Percentiles rank a stretch among this genome's conserved stretches.
phyloP scores from a whole-genome alignment of 2,797 vertebrate species.

The Sebastiscus albofasciatus region DNA sequence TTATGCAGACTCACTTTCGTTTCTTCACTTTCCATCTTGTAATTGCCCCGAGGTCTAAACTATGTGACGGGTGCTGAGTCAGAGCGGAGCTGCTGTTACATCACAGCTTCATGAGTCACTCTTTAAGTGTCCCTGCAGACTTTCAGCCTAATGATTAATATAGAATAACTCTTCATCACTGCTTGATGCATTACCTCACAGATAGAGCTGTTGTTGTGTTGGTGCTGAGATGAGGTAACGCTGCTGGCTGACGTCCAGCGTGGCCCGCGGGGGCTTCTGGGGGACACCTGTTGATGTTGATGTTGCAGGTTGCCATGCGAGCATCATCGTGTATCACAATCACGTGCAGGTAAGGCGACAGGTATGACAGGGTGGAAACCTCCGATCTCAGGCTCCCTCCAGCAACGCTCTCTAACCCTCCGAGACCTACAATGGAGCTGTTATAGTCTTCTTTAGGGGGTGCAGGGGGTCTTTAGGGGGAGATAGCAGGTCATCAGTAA shows the following conservation, averaged over 20 bases:
- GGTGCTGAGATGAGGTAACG: background rate
- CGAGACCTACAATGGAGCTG: no score
- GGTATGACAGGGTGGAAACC: no score
- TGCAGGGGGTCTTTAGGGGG: no score
- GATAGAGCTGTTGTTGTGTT: no score
- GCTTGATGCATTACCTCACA: background rate
- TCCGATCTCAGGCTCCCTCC: no score
- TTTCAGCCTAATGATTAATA: constrained; percentile 36
- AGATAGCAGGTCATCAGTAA: no score
- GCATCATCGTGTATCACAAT: no score
- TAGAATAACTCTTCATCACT: background rate
- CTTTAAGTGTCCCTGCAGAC: background rate
- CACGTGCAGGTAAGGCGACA: no score
- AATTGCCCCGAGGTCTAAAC: background rate
- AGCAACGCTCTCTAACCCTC: no score
- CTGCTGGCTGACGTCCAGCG: background rate
- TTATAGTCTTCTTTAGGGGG: no score
- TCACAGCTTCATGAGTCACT: constrained; percentile 13
- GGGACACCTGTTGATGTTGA: constrained; percentile 20
- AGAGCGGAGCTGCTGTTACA: background rate
- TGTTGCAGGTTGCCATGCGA: constrained; percentile 9
- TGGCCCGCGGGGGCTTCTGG: background rate
- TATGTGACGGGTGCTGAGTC: constrained; percentile 1
- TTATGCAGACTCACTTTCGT: constrained; percentile 17
- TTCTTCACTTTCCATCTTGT: background rate